These are phyloP conservation scores for Mesopsocus fuscifrons DNA, from an alignment of 2,888 invertebrate species.

Conservation along the genomic window DNA sequence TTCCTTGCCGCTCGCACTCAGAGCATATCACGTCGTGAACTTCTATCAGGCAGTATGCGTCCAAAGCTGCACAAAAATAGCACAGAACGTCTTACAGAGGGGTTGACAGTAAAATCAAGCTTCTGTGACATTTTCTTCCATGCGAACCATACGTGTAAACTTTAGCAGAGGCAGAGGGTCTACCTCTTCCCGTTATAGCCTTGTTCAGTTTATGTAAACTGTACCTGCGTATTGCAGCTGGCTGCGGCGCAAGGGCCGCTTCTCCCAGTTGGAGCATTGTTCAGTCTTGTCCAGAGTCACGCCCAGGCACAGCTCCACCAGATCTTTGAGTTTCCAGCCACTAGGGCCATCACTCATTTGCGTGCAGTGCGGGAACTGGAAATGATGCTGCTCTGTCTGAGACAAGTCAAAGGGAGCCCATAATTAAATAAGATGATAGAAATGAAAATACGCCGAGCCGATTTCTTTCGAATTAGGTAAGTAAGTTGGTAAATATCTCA, in stretches of 20 bases:
- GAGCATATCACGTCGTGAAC: slow-evolving; percentile 45
- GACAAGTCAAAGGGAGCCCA: too few species aligned
- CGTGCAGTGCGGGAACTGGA: slow-evolving; percentile 30
- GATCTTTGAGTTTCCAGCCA: slow-evolving; percentile 36
- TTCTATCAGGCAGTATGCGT: slow-evolving; percentile 71
- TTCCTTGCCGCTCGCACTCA: slow-evolving; percentile 29
- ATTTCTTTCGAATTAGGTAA: too few species aligned
- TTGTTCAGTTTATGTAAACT: too few species aligned
- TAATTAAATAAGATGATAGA: too few species aligned
- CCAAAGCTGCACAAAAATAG: slow-evolving; percentile 39
- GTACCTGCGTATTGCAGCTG: slow-evolving; percentile 61
- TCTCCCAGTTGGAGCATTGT: slow-evolving; percentile 83
- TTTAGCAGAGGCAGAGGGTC: too few species aligned
- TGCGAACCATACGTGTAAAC: too few species aligned
- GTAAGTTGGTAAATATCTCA: too few species aligned
- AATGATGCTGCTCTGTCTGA: slow-evolving; percentile 21
- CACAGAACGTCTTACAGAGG: not conserved
- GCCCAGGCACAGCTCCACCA: slow-evolving; percentile 59
- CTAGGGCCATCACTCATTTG: slow-evolving; percentile 13
- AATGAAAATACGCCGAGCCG: too few species aligned
- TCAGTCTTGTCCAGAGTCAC: slow-evolving; percentile 65
- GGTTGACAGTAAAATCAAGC: too few species aligned
- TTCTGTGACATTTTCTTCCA: too few species aligned
- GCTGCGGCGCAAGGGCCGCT: slow-evolving; percentile 53
- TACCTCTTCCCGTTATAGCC: too few species aligned